Conservation (phyloP, 1,140 invertebrate species). For the Drosophila virilis region DNA sequence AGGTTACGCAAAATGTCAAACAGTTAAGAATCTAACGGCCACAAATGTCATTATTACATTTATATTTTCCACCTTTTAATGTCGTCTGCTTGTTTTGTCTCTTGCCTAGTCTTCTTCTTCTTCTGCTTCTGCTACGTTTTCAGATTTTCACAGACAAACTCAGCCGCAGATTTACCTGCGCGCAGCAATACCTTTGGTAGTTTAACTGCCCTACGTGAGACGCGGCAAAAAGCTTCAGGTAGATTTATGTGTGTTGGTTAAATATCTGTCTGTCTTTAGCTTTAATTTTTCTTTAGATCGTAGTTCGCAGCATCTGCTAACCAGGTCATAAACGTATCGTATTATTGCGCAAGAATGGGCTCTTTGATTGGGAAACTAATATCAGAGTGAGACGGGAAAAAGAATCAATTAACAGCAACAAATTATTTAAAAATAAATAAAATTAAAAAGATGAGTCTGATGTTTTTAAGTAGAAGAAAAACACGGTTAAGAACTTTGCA, state of each 20-base stretch:
- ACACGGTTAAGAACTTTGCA: not conserved
- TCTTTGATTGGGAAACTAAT: no score
- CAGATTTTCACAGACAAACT: constrained; percentile 69
- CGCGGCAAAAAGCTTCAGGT: not conserved
- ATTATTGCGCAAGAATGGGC: no score
- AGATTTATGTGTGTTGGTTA: not conserved
- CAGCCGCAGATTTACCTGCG: constrained; percentile 29
- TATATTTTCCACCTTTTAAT: constrained; percentile 79
- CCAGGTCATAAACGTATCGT: constrained; percentile 18
- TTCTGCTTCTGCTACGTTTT: constrained; percentile 28
- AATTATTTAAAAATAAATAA: not conserved
- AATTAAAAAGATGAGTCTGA: not conserved
- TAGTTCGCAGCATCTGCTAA: constrained; percentile 19
- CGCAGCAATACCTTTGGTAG: constrained; percentile 37
- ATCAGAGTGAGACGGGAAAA: no score
- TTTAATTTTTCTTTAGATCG: constrained; percentile 31
- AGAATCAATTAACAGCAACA: not conserved
- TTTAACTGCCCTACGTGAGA: constrained; percentile 19
- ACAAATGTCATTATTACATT: constrained; percentile 82
- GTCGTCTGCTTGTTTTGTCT: constrained; percentile 61
- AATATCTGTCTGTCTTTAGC: constrained; percentile 1
- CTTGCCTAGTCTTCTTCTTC: constrained; percentile 39
- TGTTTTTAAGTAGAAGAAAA: not conserved
- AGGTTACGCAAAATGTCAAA: constrained; percentile 84
- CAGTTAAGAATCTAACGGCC: constrained; percentile 84